Evolutionary conservation across 2,113 vertebrate species (phyloP), one percentile per base, ranked within the genome.

Genomic region (Chinchilla lanigera): DNA sequence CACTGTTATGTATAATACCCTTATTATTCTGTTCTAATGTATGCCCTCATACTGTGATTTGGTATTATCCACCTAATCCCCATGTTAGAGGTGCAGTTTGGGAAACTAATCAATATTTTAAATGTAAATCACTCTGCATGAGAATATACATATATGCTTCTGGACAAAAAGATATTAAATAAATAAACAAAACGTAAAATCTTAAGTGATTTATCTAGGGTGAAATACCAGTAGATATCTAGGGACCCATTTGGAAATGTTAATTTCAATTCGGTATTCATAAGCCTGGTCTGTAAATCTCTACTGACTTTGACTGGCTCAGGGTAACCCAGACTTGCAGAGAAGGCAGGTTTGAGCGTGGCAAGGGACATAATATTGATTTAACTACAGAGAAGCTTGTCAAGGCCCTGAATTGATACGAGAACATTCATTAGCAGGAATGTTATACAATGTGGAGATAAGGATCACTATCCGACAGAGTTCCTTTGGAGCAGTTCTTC

Each of bases 61-160:
- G 89, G 26, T 47, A 35, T n/a, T 92, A 63, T n/a, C 33, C 83
- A 87, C 61, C 82, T 84, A 91, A 94, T 83, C 44, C 77, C 52
- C 17, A 41, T 44, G 10, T 69, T 65, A 8, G 6, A 47, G 50
- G 33, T 73, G 54, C n/a, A 73, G 91, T 73, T 93, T 96, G 93
- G 95, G 44, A 97, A 96, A 93, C 50, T 95, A 94, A 94, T 89
- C 86, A 96, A 28, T 97, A 94, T 95, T 97, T 95, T 87, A 85
- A 89, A 82, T 54, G 54, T 96, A 93, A 94, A 67, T 97, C 95
- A 93, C 41, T 94, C 41, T 44, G 9, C 78, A 82, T 41, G 41
- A 65, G 69, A 90, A 87, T 78, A 83, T 83, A 67, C 94, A 33
- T 89, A 38, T 5, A 14, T 83, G 28, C 86, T 96, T 95, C 73